Percentiles rank a stretch among this genome's conserved stretches.
Conservation (phyloP, 2,113 vertebrate genomes). For the Oophaga pumilio region DNA sequence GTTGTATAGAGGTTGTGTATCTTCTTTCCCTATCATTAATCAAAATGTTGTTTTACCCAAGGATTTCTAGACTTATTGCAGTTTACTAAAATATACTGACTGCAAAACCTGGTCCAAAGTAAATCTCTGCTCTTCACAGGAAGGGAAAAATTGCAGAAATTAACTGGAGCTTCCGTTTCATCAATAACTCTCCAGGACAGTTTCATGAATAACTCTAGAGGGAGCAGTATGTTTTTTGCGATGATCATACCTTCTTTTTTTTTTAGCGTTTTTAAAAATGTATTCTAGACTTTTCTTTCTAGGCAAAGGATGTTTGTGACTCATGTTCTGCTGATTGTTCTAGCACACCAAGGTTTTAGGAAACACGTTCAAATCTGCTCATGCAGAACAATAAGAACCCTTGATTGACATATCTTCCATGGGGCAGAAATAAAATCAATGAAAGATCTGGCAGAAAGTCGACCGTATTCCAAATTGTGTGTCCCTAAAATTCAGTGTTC, state of each 20-base stretch:
- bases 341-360: background rate
- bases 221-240: slow-evolving; percentile 17
- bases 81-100: slow-evolving; percentile 32
- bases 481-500: background rate
- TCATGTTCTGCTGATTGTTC: background rate
- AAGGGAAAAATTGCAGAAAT: slow-evolving; percentile 44
- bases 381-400: background rate
- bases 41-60: slow-evolving; percentile 15
- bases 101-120: slow-evolving; percentile 21
- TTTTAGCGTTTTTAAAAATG: slow-evolving; percentile 16
- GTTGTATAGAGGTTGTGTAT: slow-evolving; percentile 19
- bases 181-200: slow-evolving; percentile 34
- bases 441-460: background rate
- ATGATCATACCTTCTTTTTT: slow-evolving; percentile 14
- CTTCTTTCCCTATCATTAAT: slow-evolving; percentile 26
- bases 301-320: slow-evolving; percentile 6
- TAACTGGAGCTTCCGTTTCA: slow-evolving; percentile 32
- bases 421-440: background rate
- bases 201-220: slow-evolving; percentile 32
- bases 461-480: background rate
- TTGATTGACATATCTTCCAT: background rate
- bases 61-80: slow-evolving; percentile 3
- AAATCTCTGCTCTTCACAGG: slow-evolving; percentile 28
- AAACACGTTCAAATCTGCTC: background rate
- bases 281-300: slow-evolving; percentile 11